A percentile compares a stretch with the other conserved stretches of the same genome.
Evolutionary conservation across 2,888 invertebrate genomes (phyloP).

Genomic region (Stramonita haemastoma): DNA sequence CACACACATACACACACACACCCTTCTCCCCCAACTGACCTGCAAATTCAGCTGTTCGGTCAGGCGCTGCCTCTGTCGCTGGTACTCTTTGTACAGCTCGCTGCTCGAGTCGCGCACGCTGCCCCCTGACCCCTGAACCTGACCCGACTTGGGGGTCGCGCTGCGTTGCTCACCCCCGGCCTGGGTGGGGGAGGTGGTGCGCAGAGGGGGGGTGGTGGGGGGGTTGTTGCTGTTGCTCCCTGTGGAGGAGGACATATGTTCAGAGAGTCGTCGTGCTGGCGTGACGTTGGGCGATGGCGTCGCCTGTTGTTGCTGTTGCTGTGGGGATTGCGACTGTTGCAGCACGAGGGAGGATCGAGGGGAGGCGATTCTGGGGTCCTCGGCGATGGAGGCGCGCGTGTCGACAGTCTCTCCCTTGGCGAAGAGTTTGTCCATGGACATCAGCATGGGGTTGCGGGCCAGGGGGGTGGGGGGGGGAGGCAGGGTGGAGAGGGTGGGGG

Average conservation of each 20-base stretch:
- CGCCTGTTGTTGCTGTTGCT: constrained; percentile 29
- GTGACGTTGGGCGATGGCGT: background rate
- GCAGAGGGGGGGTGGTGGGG: constrained; percentile 46
- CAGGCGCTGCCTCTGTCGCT: constrained; percentile 79
- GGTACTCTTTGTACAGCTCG: constrained; percentile 88
- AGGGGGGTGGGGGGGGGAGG: background rate
- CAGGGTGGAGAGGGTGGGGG: constrained; percentile 17
- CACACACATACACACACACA: background rate
- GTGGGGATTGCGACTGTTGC: constrained; percentile 40
- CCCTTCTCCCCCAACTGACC: constrained; percentile 6
- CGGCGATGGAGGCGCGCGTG: constrained; percentile 62
- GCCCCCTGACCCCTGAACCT: constrained; percentile 38
- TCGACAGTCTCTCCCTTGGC: constrained; percentile 76
- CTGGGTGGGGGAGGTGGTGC: constrained; percentile 52
- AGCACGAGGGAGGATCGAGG: constrained; percentile 43
- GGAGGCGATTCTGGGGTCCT: constrained; percentile 39
- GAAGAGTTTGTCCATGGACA: constrained; percentile 92
- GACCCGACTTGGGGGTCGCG: background rate
- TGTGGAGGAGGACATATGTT: background rate
- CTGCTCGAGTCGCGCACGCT: constrained; percentile 78
- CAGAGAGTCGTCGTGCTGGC: background rate
- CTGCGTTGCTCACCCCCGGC: background rate
- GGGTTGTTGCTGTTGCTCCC: background rate
- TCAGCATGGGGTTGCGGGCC: constrained; percentile 84
- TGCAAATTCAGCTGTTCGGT: constrained; percentile 62